Base-by-base conservation (phyloP, 2,113 vertebrate species). In the Microcebus murinus region DNA sequence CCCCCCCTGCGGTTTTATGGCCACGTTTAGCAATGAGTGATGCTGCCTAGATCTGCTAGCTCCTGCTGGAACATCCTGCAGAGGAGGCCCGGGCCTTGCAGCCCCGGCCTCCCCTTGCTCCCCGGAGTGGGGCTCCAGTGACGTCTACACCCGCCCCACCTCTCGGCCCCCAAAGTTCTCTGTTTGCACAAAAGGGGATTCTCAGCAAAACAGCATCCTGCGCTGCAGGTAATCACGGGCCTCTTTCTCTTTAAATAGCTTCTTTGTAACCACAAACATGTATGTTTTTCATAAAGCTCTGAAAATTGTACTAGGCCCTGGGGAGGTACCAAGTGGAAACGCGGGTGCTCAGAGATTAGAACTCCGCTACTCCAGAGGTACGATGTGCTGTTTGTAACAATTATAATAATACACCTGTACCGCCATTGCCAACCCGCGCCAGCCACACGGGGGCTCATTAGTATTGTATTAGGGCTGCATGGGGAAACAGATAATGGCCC, bases 371-470 rank as follows among this genome's bases (percentile, higher is more conserved):
- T 98, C 98, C 98, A 97, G 98, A 97, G 98, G 98, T 99, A 98
- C 98, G 96, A 98, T 98, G 97, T 98, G 98, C 99, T 99, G 99
- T 99, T 99, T 99, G 99, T 99, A 99, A 98, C 98, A 99, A 99
- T 99, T 99, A 99, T 98, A 99, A 98, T 99, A 99, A 98, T 99
- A 99, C 99, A 99, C 99, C 99, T 99, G 99, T 99, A 99, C 99
- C 98, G 96, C 98, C 98, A 98, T 98, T 99, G 99, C 99, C 99
- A 99, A 98, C 98, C 98, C 98, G 98, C 98, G 98, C 98, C 98
- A 98, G 98, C 99, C 99, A 99, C 99, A 98, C 97, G 99, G 99
- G 99, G 99, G 99, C 99, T 99, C 99, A 99, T 99, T 99, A 99
- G 99, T 99, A 98, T 98, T 99, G 99, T 98, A 98, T 99, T 99